A percentile compares a stretch with the other conserved stretches of the same genome.
These are phyloP conservation scores for Drosophila biarmipes DNA, from an alignment of 1,140 invertebrate genomes.

Conservation along the genomic window DNA sequence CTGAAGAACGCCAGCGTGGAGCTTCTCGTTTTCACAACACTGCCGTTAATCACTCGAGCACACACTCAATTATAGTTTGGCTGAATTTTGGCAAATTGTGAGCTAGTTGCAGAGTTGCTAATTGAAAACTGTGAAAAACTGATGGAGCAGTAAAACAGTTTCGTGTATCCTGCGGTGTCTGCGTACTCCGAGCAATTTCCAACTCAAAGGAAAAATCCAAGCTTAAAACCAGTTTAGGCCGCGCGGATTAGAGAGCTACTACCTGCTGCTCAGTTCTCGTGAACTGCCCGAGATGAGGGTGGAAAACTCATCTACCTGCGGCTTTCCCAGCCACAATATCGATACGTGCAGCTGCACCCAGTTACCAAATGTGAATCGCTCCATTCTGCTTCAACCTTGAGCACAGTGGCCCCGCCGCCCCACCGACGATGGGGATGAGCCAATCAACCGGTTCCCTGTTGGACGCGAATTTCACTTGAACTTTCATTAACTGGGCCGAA, in stretches of 20 bases:
- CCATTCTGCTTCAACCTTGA: slow-evolving; percentile 61
- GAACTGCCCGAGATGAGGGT: slow-evolving; percentile 11
- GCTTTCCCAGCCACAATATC: no score
- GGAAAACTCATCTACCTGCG: slow-evolving; percentile 26
- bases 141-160: slow-evolving; percentile 24
- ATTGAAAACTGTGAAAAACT: slow-evolving; percentile 32
- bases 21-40: slow-evolving; percentile 30
- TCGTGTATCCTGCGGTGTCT: background rate
- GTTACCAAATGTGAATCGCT: background rate
- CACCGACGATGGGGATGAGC: slow-evolving; percentile 48
- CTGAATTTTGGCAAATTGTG: slow-evolving; percentile 47
- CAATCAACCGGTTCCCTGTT: slow-evolving; percentile 65
- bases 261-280: slow-evolving; percentile 31
- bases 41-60: slow-evolving; percentile 39
- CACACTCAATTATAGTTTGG: slow-evolving; percentile 35
- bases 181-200: background rate
- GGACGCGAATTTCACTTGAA: slow-evolving; percentile 74
- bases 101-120: slow-evolving; percentile 33
- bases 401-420: slow-evolving; percentile 52
- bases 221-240: slow-evolving; percentile 28
- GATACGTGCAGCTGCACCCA: slow-evolving; percentile 30
- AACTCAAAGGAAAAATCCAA: background rate
- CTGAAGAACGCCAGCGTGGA: background rate
- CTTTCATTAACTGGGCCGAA: slow-evolving; percentile 69
- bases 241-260: background rate